Evolutionary conservation across 2,797 vertebrate genomes (phyloP), one percentile per base, ranked within the genome.

Genomic region (Ptychadena robeensis): DNA sequence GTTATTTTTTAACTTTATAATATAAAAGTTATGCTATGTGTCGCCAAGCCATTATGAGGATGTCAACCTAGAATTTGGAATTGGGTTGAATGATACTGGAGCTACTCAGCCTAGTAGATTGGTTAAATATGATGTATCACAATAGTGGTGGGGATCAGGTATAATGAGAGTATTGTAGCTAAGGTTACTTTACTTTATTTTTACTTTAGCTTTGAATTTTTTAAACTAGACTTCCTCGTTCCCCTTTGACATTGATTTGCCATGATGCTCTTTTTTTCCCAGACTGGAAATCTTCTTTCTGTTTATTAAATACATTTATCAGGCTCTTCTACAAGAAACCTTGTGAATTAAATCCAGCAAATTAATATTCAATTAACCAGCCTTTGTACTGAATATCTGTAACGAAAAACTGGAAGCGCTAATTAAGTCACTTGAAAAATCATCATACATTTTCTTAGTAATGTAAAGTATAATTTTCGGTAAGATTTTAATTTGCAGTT

Each of bases 381-480:
- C 44, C 18, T 22, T 53, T 53, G 44, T 53, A 53, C 44, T 53
- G 18, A 53, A 53, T 53, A 53, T 53, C 44, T 53, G 7, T 53
- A 53, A 7, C 18, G 44, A 48, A 18, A 48, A 14, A 48, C 44
- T 44, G 40, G 40, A 53, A 22, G 44, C 44, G 22, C 44, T 53
- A 53, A 53, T 48, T 72, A 28, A 1, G 28, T 78, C 57, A 32
- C 15, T 80, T 10, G 78, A 25, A 8, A 14, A 14, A 69, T 37
- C 70, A 59, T 30, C 44, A 68, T 67, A 30, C 12, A 81, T 64
- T 63, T 1, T 2, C 63, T 12, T 28, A 15, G 69, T 80, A 22
- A 44, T 34, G 0, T 37, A 79, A 59, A 73, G 1, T 1, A 25
- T 2, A 71, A 61, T 86, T 53, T 53, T 53, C 18, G 44, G 15